These are phyloP conservation scores for Dasysyrphus albostriatus DNA, from an alignment of 2,888 invertebrate species.

Conservation along the genomic window DNA sequence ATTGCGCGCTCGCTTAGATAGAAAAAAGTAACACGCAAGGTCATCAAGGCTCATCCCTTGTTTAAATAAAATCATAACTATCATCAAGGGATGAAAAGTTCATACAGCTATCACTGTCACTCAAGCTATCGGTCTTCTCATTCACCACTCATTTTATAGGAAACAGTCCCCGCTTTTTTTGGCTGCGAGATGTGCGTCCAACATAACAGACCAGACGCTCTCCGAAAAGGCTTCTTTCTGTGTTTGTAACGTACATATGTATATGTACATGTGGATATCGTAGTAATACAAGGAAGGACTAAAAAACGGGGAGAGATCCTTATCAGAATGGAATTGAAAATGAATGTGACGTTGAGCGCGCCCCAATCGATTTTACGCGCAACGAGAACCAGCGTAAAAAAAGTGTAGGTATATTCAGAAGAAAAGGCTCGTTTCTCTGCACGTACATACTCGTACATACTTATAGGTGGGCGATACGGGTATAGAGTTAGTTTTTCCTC, in stretches of 20 bases:
- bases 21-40: conserved; percentile 69
- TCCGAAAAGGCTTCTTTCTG: neutral
- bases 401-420: conserved; percentile 45
- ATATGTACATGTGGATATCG: conserved; percentile 40
- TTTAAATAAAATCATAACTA: conserved; percentile 16
- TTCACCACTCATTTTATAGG: conserved; percentile 52
- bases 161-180: conserved; percentile 22
- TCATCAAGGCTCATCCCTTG: conserved; percentile 57
- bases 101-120: conserved; percentile 38
- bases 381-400: conserved; percentile 71
- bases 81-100: conserved; percentile 25
- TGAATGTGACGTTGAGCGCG: conserved; percentile 74
- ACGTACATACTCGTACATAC: conserved; percentile 4
- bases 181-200: neutral
- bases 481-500: conserved; percentile 5
- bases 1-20: conserved; percentile 60
- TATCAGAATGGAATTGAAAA: conserved; percentile 75
- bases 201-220: neutral
- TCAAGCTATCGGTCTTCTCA: neutral
- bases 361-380: conserved; percentile 76
- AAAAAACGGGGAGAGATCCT: conserved; percentile 69
- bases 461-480: neutral
- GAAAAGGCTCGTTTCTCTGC: conserved; percentile 54
- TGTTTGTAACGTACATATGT: neutral
- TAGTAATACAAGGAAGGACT: conserved; percentile 58